Percentiles rank a stretch among this genome's conserved stretches.
Conservation (phyloP, 2,888 invertebrate genomes). For the Luperina nickerlii region DNA sequence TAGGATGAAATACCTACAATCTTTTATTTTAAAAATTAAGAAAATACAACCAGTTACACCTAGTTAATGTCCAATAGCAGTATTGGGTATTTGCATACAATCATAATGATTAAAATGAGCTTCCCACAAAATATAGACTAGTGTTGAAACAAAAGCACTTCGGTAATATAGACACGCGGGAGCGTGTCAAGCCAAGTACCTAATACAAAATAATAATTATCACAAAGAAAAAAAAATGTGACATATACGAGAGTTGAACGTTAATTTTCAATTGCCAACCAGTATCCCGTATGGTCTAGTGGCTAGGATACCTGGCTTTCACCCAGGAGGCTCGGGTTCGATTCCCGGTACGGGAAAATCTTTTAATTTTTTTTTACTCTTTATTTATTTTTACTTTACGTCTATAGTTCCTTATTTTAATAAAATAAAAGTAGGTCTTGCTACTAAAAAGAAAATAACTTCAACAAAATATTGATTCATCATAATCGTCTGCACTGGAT, state of each 20-base stretch:
- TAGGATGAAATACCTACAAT: neutral
- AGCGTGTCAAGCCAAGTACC: neutral
- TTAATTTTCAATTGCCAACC: accelerated
- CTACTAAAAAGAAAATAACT: neutral
- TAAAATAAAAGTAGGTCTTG: too few relatives aligned
- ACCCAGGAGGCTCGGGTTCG: constrained; percentile 94
- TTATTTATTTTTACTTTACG: too few relatives aligned
- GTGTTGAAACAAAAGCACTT: neutral
- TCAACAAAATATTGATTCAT: constrained; percentile 37
- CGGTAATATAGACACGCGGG: neutral
- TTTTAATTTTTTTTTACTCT: constrained; percentile 26
- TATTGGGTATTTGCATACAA: neutral
- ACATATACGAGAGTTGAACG: accelerated
- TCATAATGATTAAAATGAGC: too few relatives aligned
- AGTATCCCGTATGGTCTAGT: constrained; percentile 92
- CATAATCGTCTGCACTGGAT: constrained; percentile 49
- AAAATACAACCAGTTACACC: too few relatives aligned
- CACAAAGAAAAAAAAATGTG: neutral
- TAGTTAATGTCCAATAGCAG: neutral
- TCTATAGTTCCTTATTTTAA: neutral
- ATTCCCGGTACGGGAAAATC: constrained; percentile 92
- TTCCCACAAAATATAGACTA: neutral
- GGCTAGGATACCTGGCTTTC: constrained; percentile 94
- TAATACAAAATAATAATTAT: neutral
- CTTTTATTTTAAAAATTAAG: neutral